Percentiles rank a stretch among this genome's conserved stretches.
phyloP scores from a whole-genome alignment of 2,113 vertebrate genomes.

The Strix aluco region DNA sequence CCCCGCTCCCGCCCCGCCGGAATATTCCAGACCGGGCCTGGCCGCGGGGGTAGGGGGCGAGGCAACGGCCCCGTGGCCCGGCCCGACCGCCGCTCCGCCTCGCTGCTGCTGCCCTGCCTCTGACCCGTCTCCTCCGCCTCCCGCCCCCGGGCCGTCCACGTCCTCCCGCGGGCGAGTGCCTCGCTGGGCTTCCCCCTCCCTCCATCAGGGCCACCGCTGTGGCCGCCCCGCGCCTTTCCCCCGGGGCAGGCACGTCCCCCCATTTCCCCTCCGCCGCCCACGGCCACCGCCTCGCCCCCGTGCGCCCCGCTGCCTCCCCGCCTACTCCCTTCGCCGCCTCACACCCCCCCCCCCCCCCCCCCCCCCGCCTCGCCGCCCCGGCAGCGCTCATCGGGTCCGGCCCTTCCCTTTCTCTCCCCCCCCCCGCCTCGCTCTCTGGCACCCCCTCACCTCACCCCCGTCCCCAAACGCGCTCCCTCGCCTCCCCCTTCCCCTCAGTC shows the following conservation, averaged over 20 bases:
- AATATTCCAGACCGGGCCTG: constrained; percentile 7
- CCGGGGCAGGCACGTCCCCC: neutral
- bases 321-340: neutral
- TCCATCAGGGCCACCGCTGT: neutral
- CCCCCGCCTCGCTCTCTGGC: neutral
- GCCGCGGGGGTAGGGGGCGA: neutral
- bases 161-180: constrained; percentile 1
- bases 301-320: neutral
- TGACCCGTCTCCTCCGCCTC: neutral
- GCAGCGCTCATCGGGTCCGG: neutral
- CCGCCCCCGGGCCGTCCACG: constrained; percentile 14
- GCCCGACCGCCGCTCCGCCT: neutral
- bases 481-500: neutral
- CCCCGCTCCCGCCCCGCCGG: neutral
- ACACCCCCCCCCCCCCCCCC: neutral
- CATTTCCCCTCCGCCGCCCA: neutral
- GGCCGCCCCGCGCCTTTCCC: neutral
- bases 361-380: neutral
- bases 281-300: neutral
- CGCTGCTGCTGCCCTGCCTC: neutral
- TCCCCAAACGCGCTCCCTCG: neutral
- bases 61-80: neutral
- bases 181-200: neutral
- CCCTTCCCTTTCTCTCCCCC: neutral
- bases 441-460: neutral